Evolutionary conservation across 2,888 invertebrate genomes (phyloP), one percentile per base, ranked within the genome.

Genomic region (Ellobium chinense): DNA sequence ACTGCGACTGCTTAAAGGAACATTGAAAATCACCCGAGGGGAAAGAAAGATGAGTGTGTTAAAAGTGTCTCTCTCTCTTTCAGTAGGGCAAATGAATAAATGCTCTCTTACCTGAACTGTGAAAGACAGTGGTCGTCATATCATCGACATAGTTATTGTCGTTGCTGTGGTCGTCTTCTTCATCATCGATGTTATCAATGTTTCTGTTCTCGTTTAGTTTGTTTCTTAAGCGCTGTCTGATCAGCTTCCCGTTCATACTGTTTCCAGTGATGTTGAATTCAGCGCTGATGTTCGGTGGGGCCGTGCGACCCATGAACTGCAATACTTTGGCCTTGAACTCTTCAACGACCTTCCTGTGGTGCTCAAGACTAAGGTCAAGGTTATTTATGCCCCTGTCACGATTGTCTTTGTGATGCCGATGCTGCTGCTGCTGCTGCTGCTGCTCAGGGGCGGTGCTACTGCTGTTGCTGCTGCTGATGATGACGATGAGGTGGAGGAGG

Each of bases 331-430:
- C 3, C 5, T 58, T 72, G 12, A 72, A 29, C 34, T 72, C 72
- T 14, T 72, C 36, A 7, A 72, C 58, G 2, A 72, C 29, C 1
- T 24, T 12, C 27, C 56, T 58, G 27, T 72, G 72, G 5, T 72
- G 72, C 21, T 72, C 58, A 0, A 37, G 72, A 24, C 21, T 72
- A 5, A 72, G 60, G 36, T 72, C 36, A 1, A 72, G 58, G n/a
- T 56, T 27, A n/a, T n/a, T n/a, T n/a, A n/a, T n/a, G n/a, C n/a
- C n/a, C n/a, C 37, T 37, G 72, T 12, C 36, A 21, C 54, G 29
- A 3, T 29, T n/a, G 21, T 12, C 18, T 60, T n/a, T 58, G 27
- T 34, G 58, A 24, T 72, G 60, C n/a, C n/a, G n/a, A n/a, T n/a
- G n/a, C n/a, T n/a, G n/a, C n/a, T n/a, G n/a, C n/a, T n/a, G n/a